Base-by-base conservation (phyloP, 2,797 vertebrate species). In the Enteromius fasciolatus region DNA sequence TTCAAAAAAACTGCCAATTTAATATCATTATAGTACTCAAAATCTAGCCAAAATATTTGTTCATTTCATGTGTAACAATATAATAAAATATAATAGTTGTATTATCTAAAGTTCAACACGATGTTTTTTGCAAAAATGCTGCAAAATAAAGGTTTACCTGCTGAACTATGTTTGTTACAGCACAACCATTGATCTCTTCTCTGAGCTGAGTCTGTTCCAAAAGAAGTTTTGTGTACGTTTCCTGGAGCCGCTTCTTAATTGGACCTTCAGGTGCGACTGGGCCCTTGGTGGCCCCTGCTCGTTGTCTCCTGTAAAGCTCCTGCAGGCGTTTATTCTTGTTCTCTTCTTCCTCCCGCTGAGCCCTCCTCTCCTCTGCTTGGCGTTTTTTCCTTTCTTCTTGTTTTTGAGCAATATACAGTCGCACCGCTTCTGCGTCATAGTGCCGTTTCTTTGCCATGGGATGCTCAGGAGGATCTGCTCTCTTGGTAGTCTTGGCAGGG, bases 231-330 rank as follows among this genome's bases (percentile, higher is more conserved):
- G 94, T 96, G 85, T 96, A 98, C 0, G 97, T 98, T 81, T 97
- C 96, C 83, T 97, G 96, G 31, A 97, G 91, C 64, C 89, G 91
- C 68, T 91, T 95, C 73, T 96, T 90, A 59, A 93, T 91, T 18
- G 93, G 92, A 36, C 88, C 90, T 59, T 95, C 94, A 81, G 90
- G 67, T 0, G 83, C 86, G 87, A 94, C 81, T 59, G 86, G 68
- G 9, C 87, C 89, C 89, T 93, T 90, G 17, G 61, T 91, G 25
- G 95, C 89, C 76, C 92, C 94, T 79, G 95, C 95, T 86, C 92
- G 95, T 90, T 99, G 98, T 89, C 96, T 98, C 88, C 92, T 95
- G 90, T 99, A 99, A 54, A 99, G 96, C 83, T 99, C 97, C 85
- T 97, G 95, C 9, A 99, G 92, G 20, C 97, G 95, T 90, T 96